phyloP scores from a whole-genome alignment of 2,888 invertebrate genomes.

The Epirrhoe tristata region DNA sequence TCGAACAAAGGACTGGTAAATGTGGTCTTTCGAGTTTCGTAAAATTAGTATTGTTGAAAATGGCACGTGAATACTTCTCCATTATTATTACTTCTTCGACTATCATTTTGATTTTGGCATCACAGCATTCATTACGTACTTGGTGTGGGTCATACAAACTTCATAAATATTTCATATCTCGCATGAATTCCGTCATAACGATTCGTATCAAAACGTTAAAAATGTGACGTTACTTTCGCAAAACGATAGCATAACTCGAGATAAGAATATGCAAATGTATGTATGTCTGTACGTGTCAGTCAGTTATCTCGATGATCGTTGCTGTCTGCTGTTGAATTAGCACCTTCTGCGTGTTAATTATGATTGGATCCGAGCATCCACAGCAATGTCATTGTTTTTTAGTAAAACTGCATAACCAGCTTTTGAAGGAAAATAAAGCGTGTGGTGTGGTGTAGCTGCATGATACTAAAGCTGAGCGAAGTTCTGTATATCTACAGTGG shows the following conservation, averaged over 20 bases:
- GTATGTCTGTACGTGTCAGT: constrained; percentile 23
- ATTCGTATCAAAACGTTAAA: constrained; percentile 40
- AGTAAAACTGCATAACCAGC: background rate
- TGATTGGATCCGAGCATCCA: constrained; percentile 16
- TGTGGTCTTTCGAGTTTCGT: background rate
- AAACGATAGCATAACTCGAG: constrained; percentile 38
- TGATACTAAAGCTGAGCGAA: too few species aligned
- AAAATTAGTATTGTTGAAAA: background rate
- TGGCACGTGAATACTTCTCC: too few species aligned
- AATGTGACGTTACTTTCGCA: constrained; percentile 35
- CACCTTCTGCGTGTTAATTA: constrained; percentile 28
- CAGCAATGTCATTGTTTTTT: background rate
- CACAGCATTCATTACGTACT: too few species aligned
- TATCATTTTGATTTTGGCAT: too few species aligned
- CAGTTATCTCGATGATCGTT: constrained; percentile 22
- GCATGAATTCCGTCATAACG: constrained; percentile 36
- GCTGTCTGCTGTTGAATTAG: constrained; percentile 30
- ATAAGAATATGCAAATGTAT: constrained; percentile 32
- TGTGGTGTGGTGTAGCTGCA: too few species aligned
- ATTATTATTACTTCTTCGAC: too few species aligned
- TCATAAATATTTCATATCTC: constrained; percentile 20
- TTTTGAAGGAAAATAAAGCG: too few species aligned
- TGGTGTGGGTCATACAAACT: constrained; percentile 1
- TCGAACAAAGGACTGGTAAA: background rate
- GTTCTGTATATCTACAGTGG: too few species aligned